Evolutionary conservation across 2,113 vertebrate genomes (phyloP), one percentile per base, ranked within the genome.

Genomic region (Podarcis muralis): DNA sequence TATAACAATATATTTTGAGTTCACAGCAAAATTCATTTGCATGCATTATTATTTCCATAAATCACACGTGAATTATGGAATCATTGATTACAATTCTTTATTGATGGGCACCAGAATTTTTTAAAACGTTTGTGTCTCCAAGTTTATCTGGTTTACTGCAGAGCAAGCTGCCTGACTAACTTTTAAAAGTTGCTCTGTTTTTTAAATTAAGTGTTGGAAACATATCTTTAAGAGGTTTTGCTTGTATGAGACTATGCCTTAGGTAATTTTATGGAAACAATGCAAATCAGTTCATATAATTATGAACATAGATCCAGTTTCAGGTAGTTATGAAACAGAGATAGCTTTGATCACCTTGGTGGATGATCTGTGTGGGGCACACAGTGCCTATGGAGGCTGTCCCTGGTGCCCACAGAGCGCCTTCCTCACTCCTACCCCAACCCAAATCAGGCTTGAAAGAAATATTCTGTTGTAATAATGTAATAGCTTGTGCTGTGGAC

Each of bases 1-100:
- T 18, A 22, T 32, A 15, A 59, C 16, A 43, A 13, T 6, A 40
- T 43, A 43, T 25, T 69, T 62, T 81, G 3, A 27, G 23, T 83
- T 83, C 57, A 37, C 11, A 37, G 13, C 6, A 66, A 66, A 83
- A 23, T 22, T 6, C 69, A 43, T 22, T 48, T 86, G 68, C 0
- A 2, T 90, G 85, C 86, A 93, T 90, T 84, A 91, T 95, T 93
- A 92, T 94, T 92, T 93, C 94, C 93, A 95, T 90, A 92, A 65
- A 80, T 81, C 93, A 89, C 57, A 91, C 86, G 4, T 35, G 30
- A n/a, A 81, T 81, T 81, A 81, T 62, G 80, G 6, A 65, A 65
- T 6, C 32, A 65, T 4, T 35, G 23, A 8, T 18, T 9, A 22
- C 23, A 78, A 20, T 23, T 32, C n/a, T 62, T 18, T 32, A 22